Evolutionary conservation across 2,888 invertebrate species (phyloP).

Genomic region (Helicoverpa assulta): DNA sequence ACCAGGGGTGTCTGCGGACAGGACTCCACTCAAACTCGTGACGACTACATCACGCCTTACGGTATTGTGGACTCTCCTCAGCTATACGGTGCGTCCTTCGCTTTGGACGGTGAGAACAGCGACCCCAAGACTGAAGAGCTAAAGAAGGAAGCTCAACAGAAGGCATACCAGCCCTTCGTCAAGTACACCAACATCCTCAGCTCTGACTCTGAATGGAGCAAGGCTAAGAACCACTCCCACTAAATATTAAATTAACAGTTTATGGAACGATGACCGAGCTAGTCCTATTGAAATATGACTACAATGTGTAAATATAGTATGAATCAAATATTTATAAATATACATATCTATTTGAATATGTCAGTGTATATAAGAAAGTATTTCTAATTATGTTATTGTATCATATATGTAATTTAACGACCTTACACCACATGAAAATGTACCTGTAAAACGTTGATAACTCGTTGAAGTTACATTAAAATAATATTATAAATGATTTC

Average conservation of each 20-base stretch:
- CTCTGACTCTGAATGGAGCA: constrained; percentile 77
- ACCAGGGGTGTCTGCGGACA: constrained; percentile 92
- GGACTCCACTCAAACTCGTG: constrained; percentile 89
- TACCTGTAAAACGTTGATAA: neutral
- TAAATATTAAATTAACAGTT: neutral
- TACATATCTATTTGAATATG: neutral
- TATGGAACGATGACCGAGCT: neutral
- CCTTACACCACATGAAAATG: neutral
- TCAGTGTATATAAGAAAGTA: neutral
- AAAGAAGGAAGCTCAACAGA: constrained; percentile 79
- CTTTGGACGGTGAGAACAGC: constrained; percentile 85
- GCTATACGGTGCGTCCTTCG: constrained; percentile 90
- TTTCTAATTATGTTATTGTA: constrained; percentile 2
- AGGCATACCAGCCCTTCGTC: constrained; percentile 78
- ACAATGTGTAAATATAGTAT: constrained; percentile 2
- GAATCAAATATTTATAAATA: constrained; percentile 2
- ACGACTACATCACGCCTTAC: constrained; percentile 91
- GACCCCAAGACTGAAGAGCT: constrained; percentile 82
- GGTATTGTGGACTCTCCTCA: constrained; percentile 88
- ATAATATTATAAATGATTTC: neutral
- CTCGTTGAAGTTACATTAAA: constrained; percentile 1
- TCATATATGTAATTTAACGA: neutral
- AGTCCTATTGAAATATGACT: neutral
- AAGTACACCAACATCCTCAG: constrained; percentile 73
- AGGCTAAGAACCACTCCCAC: constrained; percentile 6